Evolutionary conservation across 2,113 vertebrate genomes (phyloP), one percentile per base, ranked within the genome.

Genomic region (Sprattus sprattus): DNA sequence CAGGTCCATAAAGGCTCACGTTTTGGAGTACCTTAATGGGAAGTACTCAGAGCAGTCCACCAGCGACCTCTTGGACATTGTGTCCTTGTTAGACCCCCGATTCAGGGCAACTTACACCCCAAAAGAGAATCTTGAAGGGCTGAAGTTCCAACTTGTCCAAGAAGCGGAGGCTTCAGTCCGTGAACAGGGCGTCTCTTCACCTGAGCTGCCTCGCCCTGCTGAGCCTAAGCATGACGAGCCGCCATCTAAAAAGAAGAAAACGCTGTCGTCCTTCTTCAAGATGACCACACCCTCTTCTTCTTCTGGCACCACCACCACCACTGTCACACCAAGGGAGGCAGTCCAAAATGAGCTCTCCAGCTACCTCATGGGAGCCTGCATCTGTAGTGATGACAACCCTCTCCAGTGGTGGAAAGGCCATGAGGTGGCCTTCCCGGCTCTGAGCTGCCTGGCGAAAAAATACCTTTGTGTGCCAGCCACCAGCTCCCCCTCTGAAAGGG

Each of bases 231-330:
- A 50, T 83, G 45, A 82, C 82, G 32, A 87, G 50, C 46, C 3
- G 45, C 7, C 3, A 46, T 81, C 57, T 64, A 45, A 39, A 87
- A 87, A 45, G 60, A 89, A 84, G 78, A 81, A 81, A 71, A 82
- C 85, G 85, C 86, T 87, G 49, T 83, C 84, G 81, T 83, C 86
- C 84, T 89, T 89, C 75, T 89, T 85, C 81, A 81, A 86, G 85
- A 75, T 84, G 49, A n/a, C n/a, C n/a, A n/a, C n/a, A n/a, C n/a
- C n/a, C n/a, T n/a, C n/a, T n/a, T n/a, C n/a, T n/a, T n/a, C n/a
- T n/a, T n/a, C n/a, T n/a, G 44, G 71, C 82, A 84, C 82, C 47
- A 44, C 57, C 47, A 64, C 57, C 50, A 80, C 84, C 82, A 22
- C 81, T 45, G 13, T n/a, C n/a, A n/a, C 50, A 9, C 8, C 8